Base-by-base conservation (phyloP, 2,888 invertebrate species). In the Physocephala rufipes region DNA sequence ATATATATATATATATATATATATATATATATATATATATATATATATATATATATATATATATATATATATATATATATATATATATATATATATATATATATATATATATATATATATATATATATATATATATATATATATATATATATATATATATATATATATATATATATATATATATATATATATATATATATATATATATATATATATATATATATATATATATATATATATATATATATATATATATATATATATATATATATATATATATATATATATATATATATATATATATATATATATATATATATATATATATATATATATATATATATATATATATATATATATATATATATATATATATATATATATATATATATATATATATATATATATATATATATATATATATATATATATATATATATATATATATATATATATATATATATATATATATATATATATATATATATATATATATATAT, bases 1-100 rank as follows among this genome's bases (percentile, higher is more conserved):
- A 45, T 45, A 45, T 45, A 45, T 45, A 45, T 45, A 45, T 45
- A 45, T 45, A 45, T 45, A 45, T 45, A 45, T 45, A 45, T 45
- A 45, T 45, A 45, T 45, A 45, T 45, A 45, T 45, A 45, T 45
- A 45, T 45, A 45, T 45, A 45, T 45, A 45, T 45, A 45, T 45
- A 45, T 45, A 45, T 45, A 45, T 45, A 45, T 45, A 45, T 45
- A 45, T 45, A 45, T 45, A 45, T 45, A 45, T 45, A 45, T 45
- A 45, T 45, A 45, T 45, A 45, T 45, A 45, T 12, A 45, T 45
- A 45, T 12, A 45, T 12, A 45, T 45, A 45, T 12, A 12, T 45
- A 45, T 45, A 45, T 45, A 45, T 45, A 45, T 45, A 45, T 45
- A 45, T 45, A 45, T 45, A 45, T 45, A 45, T 45, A 45, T 45